phyloP scores from a whole-genome alignment of 2,888 invertebrate genomes.

The Parelbella ahira region DNA sequence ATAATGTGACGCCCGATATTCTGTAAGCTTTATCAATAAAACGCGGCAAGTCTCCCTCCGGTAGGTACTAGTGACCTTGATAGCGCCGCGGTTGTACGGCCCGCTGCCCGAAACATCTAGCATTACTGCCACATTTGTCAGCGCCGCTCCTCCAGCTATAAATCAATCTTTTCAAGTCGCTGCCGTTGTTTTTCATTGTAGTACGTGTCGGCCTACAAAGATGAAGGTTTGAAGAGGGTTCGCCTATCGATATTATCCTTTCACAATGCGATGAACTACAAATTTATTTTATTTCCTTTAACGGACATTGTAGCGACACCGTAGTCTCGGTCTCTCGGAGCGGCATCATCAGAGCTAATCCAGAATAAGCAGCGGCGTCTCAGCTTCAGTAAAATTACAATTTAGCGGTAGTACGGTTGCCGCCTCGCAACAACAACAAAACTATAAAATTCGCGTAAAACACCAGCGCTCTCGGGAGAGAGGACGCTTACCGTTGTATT shows the following conservation, averaged over 20 bases:
- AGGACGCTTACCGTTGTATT: neutral
- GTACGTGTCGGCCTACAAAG: constrained; percentile 16
- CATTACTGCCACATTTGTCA: constrained; percentile 19
- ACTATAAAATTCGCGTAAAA: constrained; percentile 21
- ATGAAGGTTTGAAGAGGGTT: constrained; percentile 21
- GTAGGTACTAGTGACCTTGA: neutral
- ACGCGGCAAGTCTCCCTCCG: neutral
- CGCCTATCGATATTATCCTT: constrained; percentile 15
- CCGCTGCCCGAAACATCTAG: constrained; percentile 14
- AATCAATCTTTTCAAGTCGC: constrained; percentile 24
- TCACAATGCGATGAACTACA: constrained; percentile 13
- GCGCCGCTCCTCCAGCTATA: constrained; percentile 10
- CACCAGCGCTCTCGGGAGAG: neutral
- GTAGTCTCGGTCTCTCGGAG: too few relatives aligned
- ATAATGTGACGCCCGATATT: too few relatives aligned
- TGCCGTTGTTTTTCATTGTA: constrained; percentile 23
- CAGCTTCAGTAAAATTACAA: constrained; percentile 8
- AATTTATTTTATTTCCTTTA: too few relatives aligned
- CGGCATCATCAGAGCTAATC: neutral
- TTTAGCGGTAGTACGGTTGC: constrained; percentile 7
- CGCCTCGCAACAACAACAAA: constrained; percentile 15
- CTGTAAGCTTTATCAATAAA: constrained; percentile 13
- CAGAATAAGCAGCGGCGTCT: too few relatives aligned
- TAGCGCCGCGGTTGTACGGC: constrained; percentile 5
- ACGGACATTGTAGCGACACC: too few relatives aligned